Evolutionary conservation across 2,113 vertebrate species (phyloP), one percentile per base, ranked within the genome.

Genomic region (Scytalopus superciliaris): DNA sequence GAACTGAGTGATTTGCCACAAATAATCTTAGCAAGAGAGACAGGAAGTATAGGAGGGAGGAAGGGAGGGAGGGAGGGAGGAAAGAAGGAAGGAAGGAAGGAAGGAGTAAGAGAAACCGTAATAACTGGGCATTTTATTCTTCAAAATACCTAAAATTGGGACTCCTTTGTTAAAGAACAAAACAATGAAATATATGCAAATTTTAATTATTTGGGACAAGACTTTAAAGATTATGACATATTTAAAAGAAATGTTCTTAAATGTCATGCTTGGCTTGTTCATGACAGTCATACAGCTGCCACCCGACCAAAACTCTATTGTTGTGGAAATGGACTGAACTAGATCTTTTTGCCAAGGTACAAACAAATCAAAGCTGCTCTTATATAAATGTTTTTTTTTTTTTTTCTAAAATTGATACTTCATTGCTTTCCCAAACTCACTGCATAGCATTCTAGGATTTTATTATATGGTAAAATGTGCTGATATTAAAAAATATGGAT

Each of bases 81-180:
- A n/a, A n/a, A n/a, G 8, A 7, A 12, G 5, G 18, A 9, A 28
- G 7, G 2, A 14, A 40, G 5, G 8, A 27, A 39, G 9, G 4
- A 57, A 18, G 14, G 21, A 50, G 7, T 24, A 5, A 16, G 5
- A 39, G 5, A 25, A 16, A 3, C 7, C 33, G 8, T 17, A 50
- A 33, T 33, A 31, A 37, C 7, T 7, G 16, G 10, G 12, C 6
- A 19, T 8, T 74, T 81, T 11, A 52, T 49, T 25, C 3, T 52
- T 88, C 14, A 11, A 69, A 66, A 72, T 50, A 7, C 6, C n/a
- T 62, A 50, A 55, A 91, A 47, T 10, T 64, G 4, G 3, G 2
- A 2, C 6, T 73, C 3, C 13, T 72, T 75, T 56, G 12, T 45
- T 64, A 33, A 63, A 63, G 14, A 52, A 53, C 2, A 42, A 50